Conservation (phyloP, 1,140 invertebrate species). For the Polypedilum vanderplanki region DNA sequence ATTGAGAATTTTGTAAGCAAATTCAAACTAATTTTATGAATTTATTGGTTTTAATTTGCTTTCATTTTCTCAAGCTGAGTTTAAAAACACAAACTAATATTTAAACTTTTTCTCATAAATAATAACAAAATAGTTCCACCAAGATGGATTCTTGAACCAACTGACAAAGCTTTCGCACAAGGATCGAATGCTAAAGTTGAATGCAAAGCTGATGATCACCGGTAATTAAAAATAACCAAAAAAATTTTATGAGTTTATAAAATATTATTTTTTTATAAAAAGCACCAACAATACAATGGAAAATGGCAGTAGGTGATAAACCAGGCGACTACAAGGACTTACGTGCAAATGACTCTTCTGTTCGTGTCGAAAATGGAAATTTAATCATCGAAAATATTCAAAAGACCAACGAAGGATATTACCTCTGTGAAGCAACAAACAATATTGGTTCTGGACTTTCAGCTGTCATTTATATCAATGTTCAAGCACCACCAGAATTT, state of each 20-base stretch:
- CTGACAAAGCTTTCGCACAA: slow-evolving; percentile 91
- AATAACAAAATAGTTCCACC: slow-evolving; percentile 70
- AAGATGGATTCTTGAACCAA: slow-evolving; percentile 92
- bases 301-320: slow-evolving; percentile 85
- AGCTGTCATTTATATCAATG: slow-evolving; percentile 85
- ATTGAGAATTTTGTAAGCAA: background rate
- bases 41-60: background rate
- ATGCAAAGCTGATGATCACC: slow-evolving; percentile 93
- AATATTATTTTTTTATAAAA: too few relatives aligned
- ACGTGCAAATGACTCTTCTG: slow-evolving; percentile 78
- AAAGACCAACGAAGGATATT: slow-evolving; percentile 89
- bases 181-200: slow-evolving; percentile 86
- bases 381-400: slow-evolving; percentile 80
- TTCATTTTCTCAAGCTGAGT: background rate
- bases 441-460: slow-evolving; percentile 90
- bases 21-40: background rate
- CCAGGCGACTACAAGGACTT: slow-evolving; percentile 89
- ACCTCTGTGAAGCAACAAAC: slow-evolving; percentile 92
- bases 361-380: slow-evolving; percentile 86
- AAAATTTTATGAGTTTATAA: too few relatives aligned
- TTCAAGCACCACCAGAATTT: slow-evolving; percentile 91
- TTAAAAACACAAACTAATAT: background rate
- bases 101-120: background rate
- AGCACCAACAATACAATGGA: slow-evolving; percentile 83
- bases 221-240: slow-evolving; percentile 41